These are phyloP conservation scores for Salminus brasiliensis DNA, from an alignment of 2,113 vertebrate species.

Conservation along the genomic window DNA sequence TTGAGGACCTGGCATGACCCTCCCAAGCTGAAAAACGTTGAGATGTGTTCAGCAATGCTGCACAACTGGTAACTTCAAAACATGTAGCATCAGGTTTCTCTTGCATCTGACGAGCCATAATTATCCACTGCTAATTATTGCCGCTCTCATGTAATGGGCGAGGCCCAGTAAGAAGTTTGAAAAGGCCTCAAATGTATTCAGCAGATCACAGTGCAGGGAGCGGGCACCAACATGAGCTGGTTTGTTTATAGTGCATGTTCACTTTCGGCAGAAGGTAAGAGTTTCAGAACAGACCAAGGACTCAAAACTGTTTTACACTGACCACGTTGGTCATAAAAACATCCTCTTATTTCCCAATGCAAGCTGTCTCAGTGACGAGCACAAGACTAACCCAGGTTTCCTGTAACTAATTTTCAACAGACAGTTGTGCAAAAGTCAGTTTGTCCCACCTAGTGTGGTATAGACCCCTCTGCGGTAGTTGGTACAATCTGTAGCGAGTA, in stretches of 20 bases:
- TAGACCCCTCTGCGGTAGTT: too few relatives aligned
- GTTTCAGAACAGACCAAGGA: background rate
- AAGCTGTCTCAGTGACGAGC: too few relatives aligned
- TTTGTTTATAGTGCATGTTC: background rate
- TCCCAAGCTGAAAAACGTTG: background rate
- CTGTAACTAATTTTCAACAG: too few relatives aligned
- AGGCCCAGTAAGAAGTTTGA: background rate
- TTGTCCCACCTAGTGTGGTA: too few relatives aligned
- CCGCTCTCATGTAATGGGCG: background rate
- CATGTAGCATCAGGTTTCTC: slow-evolving; percentile 2
- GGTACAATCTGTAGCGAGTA: too few relatives aligned
- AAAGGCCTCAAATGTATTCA: background rate
- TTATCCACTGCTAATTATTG: slow-evolving; percentile 12
- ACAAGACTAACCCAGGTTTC: too few relatives aligned
- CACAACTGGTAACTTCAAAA: background rate
- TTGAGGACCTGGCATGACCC: background rate
- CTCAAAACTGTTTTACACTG: background rate
- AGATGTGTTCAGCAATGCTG: background rate
- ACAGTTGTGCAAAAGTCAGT: too few relatives aligned
- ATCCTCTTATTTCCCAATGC: too few relatives aligned
- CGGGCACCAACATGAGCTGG: background rate
- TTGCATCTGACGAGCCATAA: background rate
- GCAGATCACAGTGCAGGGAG: background rate
- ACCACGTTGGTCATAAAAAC: background rate
- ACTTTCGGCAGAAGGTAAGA: background rate